Base-by-base conservation (phyloP, 2,797 vertebrate species). In the Clarias platycephalus region DNA sequence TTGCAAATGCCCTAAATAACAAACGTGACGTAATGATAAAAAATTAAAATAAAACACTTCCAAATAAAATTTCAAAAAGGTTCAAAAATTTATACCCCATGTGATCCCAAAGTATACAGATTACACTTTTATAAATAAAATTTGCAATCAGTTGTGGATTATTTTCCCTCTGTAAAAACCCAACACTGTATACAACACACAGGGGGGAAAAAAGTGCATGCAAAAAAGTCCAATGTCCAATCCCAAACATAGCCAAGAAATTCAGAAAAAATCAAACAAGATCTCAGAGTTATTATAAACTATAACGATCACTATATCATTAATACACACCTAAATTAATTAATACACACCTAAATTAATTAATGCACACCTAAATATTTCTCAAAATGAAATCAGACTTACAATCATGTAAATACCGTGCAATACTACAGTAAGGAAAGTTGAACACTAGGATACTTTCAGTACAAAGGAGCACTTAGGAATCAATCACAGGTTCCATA, bases 401-500 rank as follows among this genome's bases (percentile, higher is more conserved):
- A 78, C 22, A 9, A 60, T 10, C 2, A 34, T 78, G 13, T n/a
- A 9, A 37, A 78, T n/a, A n/a, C 8, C 7, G 2, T 78, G 57
- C 24, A 16, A 26, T 78, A n/a, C 2, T 7, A 5, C 13, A n/a
- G 75, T 62, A 60, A 78, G 28, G 57, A 77, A 40, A 87, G 71
- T 76, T 80, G 57, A 37, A 71, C 7, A 74, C 67, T 78, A 83
- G 55, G n/a, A 82, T 16, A 85, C 57, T 70, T 67, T 83, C 62
- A 67, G 28, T 74, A 70, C 28, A 68, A 83, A n/a, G 80, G 86
- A 91, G 90, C 89, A 91, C 88, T 83, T 92, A 91, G 84, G 91
- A 86, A 90, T 91, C 89, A 91, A 90, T 78, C 93, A 92, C 84
- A 92, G 70, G 40, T 82, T 86, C 76, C 84, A 86, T 64, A 66